These are phyloP conservation scores for Aelia acuminata DNA, from an alignment of 2,888 invertebrate species.

Conservation along the genomic window DNA sequence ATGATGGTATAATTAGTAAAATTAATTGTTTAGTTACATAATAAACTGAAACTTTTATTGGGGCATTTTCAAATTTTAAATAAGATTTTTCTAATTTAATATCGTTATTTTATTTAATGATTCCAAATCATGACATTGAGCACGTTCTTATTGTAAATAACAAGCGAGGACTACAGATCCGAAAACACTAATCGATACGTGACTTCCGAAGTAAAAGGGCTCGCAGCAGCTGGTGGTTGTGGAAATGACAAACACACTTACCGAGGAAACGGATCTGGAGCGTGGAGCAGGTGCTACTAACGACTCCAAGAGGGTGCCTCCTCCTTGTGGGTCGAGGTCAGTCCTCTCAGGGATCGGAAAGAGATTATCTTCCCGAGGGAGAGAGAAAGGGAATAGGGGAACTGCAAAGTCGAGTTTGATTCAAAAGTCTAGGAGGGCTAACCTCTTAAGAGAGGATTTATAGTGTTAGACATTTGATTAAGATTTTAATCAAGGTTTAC, in stretches of 20 bases:
- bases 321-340: not conserved
- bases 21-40: too few species aligned
- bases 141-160: not conserved
- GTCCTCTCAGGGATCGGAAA: conserved; percentile 5
- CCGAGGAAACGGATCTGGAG: not conserved
- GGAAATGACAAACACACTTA: conserved; percentile 40
- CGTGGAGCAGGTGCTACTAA: conserved; percentile 2
- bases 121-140: not conserved
- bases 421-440: not conserved
- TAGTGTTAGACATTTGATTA: not conserved
- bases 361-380: conserved; percentile 12
- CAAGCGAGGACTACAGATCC: not conserved
- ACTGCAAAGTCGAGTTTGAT: not conserved
- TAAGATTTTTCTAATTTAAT: too few species aligned
- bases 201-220: not conserved
- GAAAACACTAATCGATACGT: conserved; percentile 14
- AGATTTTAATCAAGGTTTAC: not conserved
- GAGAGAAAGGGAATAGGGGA: not conserved
- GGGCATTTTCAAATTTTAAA: too few species aligned
- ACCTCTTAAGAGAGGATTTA: not conserved
- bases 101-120: not conserved
- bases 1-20: too few species aligned
- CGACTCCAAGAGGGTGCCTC: not conserved
- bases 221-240: not conserved
- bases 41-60: too few species aligned